A percentile compares a stretch with the other conserved stretches of the same genome.
Evolutionary conservation across 2,797 vertebrate species (phyloP).

Genomic region (Syngnathus acus): DNA sequence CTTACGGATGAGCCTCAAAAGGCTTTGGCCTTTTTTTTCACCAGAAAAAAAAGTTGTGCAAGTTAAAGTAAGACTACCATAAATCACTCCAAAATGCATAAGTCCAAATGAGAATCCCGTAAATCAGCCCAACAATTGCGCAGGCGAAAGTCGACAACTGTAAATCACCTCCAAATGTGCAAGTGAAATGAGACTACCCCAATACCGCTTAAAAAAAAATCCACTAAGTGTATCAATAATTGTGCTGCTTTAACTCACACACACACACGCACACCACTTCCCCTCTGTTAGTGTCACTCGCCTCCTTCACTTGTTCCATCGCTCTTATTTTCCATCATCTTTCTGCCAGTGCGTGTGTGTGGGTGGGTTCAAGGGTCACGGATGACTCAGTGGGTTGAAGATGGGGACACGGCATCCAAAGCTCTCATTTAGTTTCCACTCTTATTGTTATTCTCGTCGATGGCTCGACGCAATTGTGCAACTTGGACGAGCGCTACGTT

Average conservation of each 20-base stretch:
- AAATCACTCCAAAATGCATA: neutral
- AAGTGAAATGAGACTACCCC: too few relatives aligned
- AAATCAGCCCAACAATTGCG: neutral
- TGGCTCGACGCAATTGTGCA: neutral
- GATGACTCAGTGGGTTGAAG: conserved; percentile 3
- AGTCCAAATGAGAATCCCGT: neutral
- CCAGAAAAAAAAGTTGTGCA: neutral
- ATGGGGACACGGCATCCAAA: neutral
- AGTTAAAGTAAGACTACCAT: neutral
- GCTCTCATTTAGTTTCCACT: neutral
- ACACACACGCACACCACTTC: conserved; percentile 29
- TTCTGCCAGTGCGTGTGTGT: conserved; percentile 7
- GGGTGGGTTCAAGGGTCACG: conserved; percentile 5
- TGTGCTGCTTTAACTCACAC: conserved; percentile 19
- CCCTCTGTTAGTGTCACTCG: conserved; percentile 41
- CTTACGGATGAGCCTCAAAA: neutral
- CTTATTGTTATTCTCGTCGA: neutral
- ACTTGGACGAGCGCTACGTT: neutral
- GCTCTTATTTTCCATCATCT: conserved; percentile 15
- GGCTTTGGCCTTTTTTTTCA: neutral
- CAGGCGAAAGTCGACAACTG: neutral
- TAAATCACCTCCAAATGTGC: neutral
- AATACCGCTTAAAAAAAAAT: neutral
- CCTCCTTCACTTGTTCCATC: conserved; percentile 33
- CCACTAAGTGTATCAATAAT: conserved; percentile 28